Evolutionary conservation across 1,140 invertebrate species (phyloP), one percentile per base, ranked within the genome.

Genomic region (Geopemphigus sp.): DNA sequence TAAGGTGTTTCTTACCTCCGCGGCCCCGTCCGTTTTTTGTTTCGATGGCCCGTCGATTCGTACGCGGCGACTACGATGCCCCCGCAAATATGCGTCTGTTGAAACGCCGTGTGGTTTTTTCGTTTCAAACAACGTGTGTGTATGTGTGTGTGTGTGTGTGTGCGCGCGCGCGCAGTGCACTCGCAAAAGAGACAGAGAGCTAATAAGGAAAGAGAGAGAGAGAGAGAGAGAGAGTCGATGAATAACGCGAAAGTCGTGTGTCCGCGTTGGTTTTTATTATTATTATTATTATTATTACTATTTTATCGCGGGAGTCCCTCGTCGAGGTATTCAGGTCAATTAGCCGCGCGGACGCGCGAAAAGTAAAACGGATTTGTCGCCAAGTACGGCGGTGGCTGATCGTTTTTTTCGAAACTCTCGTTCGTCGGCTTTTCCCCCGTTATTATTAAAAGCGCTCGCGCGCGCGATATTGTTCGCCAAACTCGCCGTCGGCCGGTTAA

Each of bases 261-360:
- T 26, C 22, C 5, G 26, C n/a, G 26, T 32, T 32, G 15, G 19
- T 73, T 72, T 19, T 54, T 29, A 17, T 63, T 14, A 29, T 26
- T 59, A 39, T 39, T 68, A 22, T 68, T 47, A 72, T 50, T 72
- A 53, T 53, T 19, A 19, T 39, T 57, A 26, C 26, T 73, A n/a
- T n/a, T 56, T 73, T 39, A 29, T 24, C 17, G 39, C 24, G 11
- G 56, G 50, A 73, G 50, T 32, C 73, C 73, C 56, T 57, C 3
- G 66, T 68, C 39, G 72, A 17, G 73, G 73, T 76, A 76, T 76
- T 76, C 22, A 76, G 73, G 73, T 76, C 73, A 76, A 76, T 76
- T 76, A 76, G 73, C 22, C 39, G 22, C 4, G 11, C n/a, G 61
- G 61, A 47, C 22, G 39, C 64, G 66, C 11, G 29, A 76, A 76